Evolutionary conservation across 2,888 invertebrate species (phyloP).

Genomic region (Stomorhina lunata): DNA sequence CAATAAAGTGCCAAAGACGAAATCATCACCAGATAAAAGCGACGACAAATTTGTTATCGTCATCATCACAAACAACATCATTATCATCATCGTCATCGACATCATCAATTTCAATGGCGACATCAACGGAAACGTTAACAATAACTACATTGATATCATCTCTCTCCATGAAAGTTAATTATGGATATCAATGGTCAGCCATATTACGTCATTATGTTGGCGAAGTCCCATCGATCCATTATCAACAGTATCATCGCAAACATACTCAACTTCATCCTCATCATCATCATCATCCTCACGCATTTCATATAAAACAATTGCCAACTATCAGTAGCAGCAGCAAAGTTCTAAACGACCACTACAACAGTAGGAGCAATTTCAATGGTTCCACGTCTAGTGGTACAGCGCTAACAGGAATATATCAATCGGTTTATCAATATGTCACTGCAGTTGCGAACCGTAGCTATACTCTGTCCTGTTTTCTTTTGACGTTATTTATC

Average conservation of each 20-base stretch:
- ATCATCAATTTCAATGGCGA: background rate
- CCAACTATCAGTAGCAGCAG: constrained; percentile 6
- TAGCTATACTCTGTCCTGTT: constrained; percentile 64
- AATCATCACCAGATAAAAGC: constrained; percentile 65
- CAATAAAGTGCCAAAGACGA: constrained; percentile 54
- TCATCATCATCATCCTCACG: constrained; percentile 42
- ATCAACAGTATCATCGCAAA: constrained; percentile 40
- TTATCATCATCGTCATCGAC: constrained; percentile 5
- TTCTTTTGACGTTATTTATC: constrained; percentile 77
- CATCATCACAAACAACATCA: constrained; percentile 49
- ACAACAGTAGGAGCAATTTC: constrained; percentile 31
- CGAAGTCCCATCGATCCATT: constrained; percentile 14
- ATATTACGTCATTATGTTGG: constrained; percentile 35
- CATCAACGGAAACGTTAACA: background rate
- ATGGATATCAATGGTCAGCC: constrained; percentile 45
- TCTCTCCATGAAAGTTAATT: constrained; percentile 41
- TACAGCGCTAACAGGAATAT: constrained; percentile 1
- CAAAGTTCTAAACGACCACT: background rate
- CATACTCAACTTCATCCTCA: background rate
- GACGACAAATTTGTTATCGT: constrained; percentile 39
- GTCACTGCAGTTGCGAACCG: constrained; percentile 38
- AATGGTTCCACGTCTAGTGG: background rate
- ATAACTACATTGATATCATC: background rate
- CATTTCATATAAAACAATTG: constrained; percentile 37
- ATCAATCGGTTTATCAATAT: constrained; percentile 49